phyloP scores from a whole-genome alignment of 2,888 invertebrate species.

The Sycophila texana region DNA sequence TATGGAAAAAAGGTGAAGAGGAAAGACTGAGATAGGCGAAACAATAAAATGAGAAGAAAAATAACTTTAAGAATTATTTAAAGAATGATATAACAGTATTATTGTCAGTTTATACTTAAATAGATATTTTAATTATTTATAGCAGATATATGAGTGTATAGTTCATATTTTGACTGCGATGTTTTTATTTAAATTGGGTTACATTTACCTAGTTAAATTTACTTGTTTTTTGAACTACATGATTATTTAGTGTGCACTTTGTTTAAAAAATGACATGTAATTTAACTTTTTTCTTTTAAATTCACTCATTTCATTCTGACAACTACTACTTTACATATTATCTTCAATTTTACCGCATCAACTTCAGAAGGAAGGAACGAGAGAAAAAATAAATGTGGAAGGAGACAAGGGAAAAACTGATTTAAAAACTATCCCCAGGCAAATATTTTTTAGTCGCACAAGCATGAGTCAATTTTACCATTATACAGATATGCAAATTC shows the following conservation, averaged over 20 bases:
- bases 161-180: not conserved
- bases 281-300: constrained; percentile 29
- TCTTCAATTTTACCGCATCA: constrained; percentile 20
- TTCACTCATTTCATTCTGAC: constrained; percentile 20
- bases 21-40: not conserved
- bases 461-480: constrained; percentile 65
- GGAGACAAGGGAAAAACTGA: constrained; percentile 55
- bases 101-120: no score
- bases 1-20: constrained; percentile 2
- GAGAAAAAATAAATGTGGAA: constrained; percentile 2
- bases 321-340: constrained; percentile 37
- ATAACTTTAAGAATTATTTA: not conserved
- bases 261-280: constrained; percentile 26
- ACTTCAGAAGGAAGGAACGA: constrained; percentile 26
- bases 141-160: no score
- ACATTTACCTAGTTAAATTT: no score
- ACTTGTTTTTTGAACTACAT: not conserved
- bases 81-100: no score
- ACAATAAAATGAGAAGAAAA: not conserved
- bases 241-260: constrained; percentile 31
- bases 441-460: constrained; percentile 38
- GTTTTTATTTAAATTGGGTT: no score
- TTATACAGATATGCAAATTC: constrained; percentile 64
- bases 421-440: constrained; percentile 63
- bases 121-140: no score